Base-by-base conservation (phyloP, 2,888 invertebrate genomes). In the Teleiodes luculella region DNA sequence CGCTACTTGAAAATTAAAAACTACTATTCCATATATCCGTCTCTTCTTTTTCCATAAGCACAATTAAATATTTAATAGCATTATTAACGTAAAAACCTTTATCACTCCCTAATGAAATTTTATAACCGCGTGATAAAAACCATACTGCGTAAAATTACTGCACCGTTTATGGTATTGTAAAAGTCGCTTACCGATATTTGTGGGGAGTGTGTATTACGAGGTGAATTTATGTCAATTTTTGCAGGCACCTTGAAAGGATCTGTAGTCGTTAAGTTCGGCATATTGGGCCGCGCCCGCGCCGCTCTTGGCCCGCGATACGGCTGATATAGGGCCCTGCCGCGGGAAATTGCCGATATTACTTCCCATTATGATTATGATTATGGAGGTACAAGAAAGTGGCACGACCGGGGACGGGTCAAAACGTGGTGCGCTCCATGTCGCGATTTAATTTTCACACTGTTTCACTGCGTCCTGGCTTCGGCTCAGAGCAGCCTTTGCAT, bases 341-440 rank as follows among this genome's bases (percentile, higher is more conserved):
- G 70, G 75, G 67, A 81, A 84, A 85, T 84, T 82, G 79, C 76
- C 68, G 75, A 70, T 77, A 84, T 83, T 81, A 84, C 76, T 76
- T 74, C 76, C 79, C 78, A 83, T 84, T 81, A 83, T 74, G 76
- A 77, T 81, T 70, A 70, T 68, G 64, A 68, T 64, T 78, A 80
- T 78, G 78, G 76, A 72, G 77, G 77, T 73, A 77, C 74, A 80
- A 76, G 83, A 85, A 83, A 86, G 80, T 72, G 76, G 77, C 76
- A 71, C 76, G 75, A 64, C 63, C 58, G 70, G 57, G 60, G 69
- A 59, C 68, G 72, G 76, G 74, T 77, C 75, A 74, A 60, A 70
- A 64, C 78, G 76, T 73, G 75, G 68, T 67, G 56, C 74, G 72
- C 71, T 69, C 65, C 62, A 48, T 56, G 63, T 61, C 61, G 61